phyloP scores from a whole-genome alignment of 92 coral and sea anemone genomes.

The Epizoanthus rinbou region DNA sequence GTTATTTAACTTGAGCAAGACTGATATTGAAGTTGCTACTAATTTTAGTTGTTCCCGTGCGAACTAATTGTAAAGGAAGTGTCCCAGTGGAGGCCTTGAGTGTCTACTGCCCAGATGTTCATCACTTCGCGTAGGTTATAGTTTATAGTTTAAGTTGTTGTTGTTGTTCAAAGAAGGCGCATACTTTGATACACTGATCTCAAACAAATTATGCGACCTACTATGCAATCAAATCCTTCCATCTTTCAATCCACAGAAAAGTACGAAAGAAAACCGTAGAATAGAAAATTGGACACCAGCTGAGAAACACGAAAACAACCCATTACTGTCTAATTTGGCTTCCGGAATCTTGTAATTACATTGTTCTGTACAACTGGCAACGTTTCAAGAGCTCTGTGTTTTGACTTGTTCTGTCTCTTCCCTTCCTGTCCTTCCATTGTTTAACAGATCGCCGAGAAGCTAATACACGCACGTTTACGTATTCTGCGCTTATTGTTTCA shows the following conservation, averaged over 20 bases:
- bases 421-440: neutral
- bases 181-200: too few species aligned
- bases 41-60: slow-evolving; percentile 18
- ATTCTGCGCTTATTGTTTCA: neutral
- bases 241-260: too few species aligned
- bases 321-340: neutral
- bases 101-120: too few species aligned
- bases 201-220: too few species aligned
- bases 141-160: too few species aligned
- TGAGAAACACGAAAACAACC: neutral
- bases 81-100: too few species aligned
- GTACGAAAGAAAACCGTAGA: too few species aligned
- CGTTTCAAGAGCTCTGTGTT: neutral
- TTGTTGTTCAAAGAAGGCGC: too few species aligned
- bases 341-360: neutral
- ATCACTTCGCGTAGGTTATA: too few species aligned
- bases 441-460: neutral
- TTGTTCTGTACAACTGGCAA: neutral
- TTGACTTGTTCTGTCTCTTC: neutral
- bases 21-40: neutral
- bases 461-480: too few species aligned
- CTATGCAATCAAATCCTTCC: too few species aligned
- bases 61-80: neutral
- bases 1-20: neutral
- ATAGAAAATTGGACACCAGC: too few species aligned